A percentile compares a stretch with the other conserved stretches of the same genome.
These are phyloP conservation scores for Psilanteris sp. DNA, from an alignment of 1,140 invertebrate species.

Conservation along the genomic window DNA sequence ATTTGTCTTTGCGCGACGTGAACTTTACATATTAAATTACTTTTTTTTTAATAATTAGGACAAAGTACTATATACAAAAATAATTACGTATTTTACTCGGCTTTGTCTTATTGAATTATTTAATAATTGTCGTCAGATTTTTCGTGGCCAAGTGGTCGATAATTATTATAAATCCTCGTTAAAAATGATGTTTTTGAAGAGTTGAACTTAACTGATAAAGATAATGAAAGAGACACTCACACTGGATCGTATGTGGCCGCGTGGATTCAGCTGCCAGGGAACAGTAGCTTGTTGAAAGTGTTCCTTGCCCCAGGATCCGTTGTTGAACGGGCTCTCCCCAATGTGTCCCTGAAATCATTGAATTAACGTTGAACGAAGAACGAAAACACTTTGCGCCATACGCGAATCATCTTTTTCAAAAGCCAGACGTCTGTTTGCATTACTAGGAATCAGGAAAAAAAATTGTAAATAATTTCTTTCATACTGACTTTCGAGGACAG, in stretches of 20 bases:
- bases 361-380: slow-evolving; percentile 47
- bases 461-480: slow-evolving; percentile 41
- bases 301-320: slow-evolving; percentile 78
- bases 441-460: slow-evolving; percentile 22
- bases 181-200: background rate
- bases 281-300: slow-evolving; percentile 77
- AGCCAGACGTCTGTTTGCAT: slow-evolving; percentile 35
- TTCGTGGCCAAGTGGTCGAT: background rate
- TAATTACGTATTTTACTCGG: too few relatives aligned
- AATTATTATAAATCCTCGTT: background rate
- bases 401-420: slow-evolving; percentile 58
- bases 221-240: slow-evolving; percentile 68
- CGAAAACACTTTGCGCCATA: slow-evolving; percentile 26
- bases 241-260: slow-evolving; percentile 75
- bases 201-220: background rate
- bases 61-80: too few relatives aligned
- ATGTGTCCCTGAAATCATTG: slow-evolving; percentile 76
- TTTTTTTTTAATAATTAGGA: too few relatives aligned
- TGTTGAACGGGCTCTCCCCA: slow-evolving; percentile 79
- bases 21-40: too few relatives aligned
- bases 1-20: too few relatives aligned
- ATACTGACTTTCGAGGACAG: slow-evolving; percentile 19
- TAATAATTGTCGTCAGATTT: too few relatives aligned
- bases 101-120: too few relatives aligned
- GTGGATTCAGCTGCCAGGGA: slow-evolving; percentile 78